A percentile compares a stretch with the other conserved stretches of the same genome.
Conservation (phyloP, 23 tunicate genomes). For the Oikopleura dioica region DNA sequence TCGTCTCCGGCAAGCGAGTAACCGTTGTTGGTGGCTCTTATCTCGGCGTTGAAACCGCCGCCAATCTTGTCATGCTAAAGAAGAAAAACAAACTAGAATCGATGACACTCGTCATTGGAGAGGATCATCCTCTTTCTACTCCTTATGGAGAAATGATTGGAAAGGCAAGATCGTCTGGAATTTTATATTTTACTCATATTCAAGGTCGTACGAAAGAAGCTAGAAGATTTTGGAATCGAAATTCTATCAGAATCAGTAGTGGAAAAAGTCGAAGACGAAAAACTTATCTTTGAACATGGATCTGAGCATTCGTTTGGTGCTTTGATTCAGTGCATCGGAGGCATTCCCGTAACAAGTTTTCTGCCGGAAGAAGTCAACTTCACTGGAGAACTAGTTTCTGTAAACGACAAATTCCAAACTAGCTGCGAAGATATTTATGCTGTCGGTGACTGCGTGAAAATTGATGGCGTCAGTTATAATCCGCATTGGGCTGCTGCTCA, state of each 20-base stretch:
- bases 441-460: background rate
- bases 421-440: background rate
- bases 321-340: background rate
- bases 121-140: background rate
- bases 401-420: background rate
- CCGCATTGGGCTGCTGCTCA: slow-evolving; percentile 5
- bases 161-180: no score
- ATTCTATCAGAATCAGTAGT: no score
- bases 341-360: background rate
- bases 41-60: background rate
- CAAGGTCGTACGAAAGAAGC: no score
- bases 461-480: background rate
- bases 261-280: no score
- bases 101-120: background rate
- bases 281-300: slow-evolving; percentile 9
- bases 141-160: background rate
- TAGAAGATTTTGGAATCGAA: no score
- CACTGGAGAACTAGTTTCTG: no score
- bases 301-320: background rate
- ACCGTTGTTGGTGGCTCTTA: background rate
- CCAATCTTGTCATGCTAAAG: background rate
- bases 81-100: background rate
- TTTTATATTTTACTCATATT: no score
- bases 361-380: background rate
- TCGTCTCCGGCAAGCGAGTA: background rate